Base-by-base conservation (phyloP, 2,113 vertebrate genomes). In the Pterophyllum scalare region DNA sequence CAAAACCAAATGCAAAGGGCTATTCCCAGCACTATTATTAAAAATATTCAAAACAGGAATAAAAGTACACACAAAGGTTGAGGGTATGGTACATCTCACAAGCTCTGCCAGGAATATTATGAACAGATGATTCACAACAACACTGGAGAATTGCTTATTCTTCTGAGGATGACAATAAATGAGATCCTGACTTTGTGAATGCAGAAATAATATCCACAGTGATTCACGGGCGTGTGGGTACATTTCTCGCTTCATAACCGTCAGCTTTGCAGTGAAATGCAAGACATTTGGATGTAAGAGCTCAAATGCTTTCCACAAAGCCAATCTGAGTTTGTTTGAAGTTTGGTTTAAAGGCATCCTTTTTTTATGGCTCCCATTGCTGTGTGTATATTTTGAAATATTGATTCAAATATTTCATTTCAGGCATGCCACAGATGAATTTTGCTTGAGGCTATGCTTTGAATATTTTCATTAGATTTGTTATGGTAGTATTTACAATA, bases 131-230 rank as follows among this genome's bases (percentile, higher is more conserved):
- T 35, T 62, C 43, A 82, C 40, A 40, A 61, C 78, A n/a, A 65
- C 31, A 2, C 13, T 2, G 40, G 24, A 70, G 38, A 85, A 77
- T 77, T 46, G 60, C 57, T 70, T 33, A 40, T 59, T 77, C 54
- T 80, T 77, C 40, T 52, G 52, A 57, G 49, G 70, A 74, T 80
- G 81, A 74, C 56, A 77, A 52, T 75, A 79, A 84, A 86, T 79
- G 46, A 43, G 52, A 75, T 74, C n/a, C 28, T 64, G 84, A 74
- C 72, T 87, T 28, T 85, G 22, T 80, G 76, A 31, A 85, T 7
- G 20, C 78, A 81, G 81, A 84, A 56, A 86, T 82, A 82, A 82
- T 84, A 82, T 72, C 54, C 54, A 56, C 57, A 60, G 52, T 82
- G 59, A 84, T 84, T 86, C 67, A 62, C 72, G 19, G 33, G 54